Percentiles rank a stretch among this genome's conserved stretches.
Conservation (phyloP, 2,888 invertebrate genomes). For the Elmis aenea region DNA sequence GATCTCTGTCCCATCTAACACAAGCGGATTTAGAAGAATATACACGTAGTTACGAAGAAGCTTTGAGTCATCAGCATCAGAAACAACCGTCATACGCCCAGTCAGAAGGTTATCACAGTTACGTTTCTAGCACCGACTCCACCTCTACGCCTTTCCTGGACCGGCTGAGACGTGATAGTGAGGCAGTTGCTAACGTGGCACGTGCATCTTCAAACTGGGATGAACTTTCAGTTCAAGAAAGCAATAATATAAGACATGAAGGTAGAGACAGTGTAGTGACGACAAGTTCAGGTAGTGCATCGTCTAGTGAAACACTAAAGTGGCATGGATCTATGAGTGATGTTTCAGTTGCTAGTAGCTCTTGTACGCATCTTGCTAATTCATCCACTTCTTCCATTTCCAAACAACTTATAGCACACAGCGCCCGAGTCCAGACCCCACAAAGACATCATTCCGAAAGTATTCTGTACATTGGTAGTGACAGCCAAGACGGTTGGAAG, state of each 20-base stretch:
- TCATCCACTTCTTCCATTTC: constrained; percentile 36
- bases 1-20: constrained; percentile 22
- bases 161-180: constrained; percentile 61
- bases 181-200: constrained; percentile 47
- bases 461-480: constrained; percentile 57
- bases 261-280: constrained; percentile 61
- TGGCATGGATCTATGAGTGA: constrained; percentile 76
- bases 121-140: constrained; percentile 72
- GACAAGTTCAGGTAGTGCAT: constrained; percentile 57
- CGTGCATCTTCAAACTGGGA: constrained; percentile 45
- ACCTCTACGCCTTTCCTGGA: constrained; percentile 73
- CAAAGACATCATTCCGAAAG: constrained; percentile 75
- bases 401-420: constrained; percentile 67
- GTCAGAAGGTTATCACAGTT: constrained; percentile 75
- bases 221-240: constrained; percentile 36
- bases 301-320: constrained; percentile 72
- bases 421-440: constrained; percentile 70
- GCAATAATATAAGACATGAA: constrained; percentile 33
- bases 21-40: constrained; percentile 46
- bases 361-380: constrained; percentile 49
- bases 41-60: constrained; percentile 57
- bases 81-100: constrained; percentile 73
- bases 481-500: constrained; percentile 36
- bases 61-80: constrained; percentile 56
- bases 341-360: constrained; percentile 59